phyloP scores from a whole-genome alignment of 2,888 invertebrate genomes.

The Erynnis tages region DNA sequence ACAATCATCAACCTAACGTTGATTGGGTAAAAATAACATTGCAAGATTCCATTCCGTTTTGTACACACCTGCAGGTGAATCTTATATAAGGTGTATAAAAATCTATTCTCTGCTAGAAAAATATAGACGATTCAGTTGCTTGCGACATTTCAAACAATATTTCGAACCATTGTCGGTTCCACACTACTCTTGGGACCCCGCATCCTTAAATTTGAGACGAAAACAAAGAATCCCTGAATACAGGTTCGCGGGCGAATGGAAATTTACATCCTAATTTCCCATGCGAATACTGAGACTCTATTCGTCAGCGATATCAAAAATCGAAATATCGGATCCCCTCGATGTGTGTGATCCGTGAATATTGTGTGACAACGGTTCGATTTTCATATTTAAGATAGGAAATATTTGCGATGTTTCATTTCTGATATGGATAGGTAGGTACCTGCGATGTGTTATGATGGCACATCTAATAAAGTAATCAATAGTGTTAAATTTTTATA shows the following conservation, averaged over 20 bases:
- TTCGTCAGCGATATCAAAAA: slow-evolving; percentile 70
- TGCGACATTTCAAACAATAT: slow-evolving; percentile 17
- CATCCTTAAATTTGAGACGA: slow-evolving; percentile 75
- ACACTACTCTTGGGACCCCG: slow-evolving; percentile 50
- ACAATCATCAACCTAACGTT: not conserved
- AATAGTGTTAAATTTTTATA: no score
- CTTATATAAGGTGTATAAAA: not conserved
- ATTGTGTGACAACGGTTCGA: not conserved
- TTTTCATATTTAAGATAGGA: not conserved
- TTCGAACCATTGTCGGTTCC: slow-evolving; percentile 12
- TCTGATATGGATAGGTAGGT: no score
- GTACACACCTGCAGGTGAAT: not conserved
- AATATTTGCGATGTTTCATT: no score
- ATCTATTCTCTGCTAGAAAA: not conserved
- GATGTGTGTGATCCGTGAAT: slow-evolving; percentile 13
- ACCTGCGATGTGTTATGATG: no score
- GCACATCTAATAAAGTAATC: no score
- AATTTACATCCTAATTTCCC: slow-evolving; percentile 82
- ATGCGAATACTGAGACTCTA: slow-evolving; percentile 59
- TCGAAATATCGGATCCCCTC: slow-evolving; percentile 38
- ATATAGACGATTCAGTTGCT: not conserved
- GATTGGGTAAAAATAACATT: not conserved
- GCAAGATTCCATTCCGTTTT: not conserved
- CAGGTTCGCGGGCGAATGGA: slow-evolving; percentile 68
- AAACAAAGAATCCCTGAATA: slow-evolving; percentile 76